Conservation (phyloP, 2,797 vertebrate species). For the Gila robusta region DNA sequence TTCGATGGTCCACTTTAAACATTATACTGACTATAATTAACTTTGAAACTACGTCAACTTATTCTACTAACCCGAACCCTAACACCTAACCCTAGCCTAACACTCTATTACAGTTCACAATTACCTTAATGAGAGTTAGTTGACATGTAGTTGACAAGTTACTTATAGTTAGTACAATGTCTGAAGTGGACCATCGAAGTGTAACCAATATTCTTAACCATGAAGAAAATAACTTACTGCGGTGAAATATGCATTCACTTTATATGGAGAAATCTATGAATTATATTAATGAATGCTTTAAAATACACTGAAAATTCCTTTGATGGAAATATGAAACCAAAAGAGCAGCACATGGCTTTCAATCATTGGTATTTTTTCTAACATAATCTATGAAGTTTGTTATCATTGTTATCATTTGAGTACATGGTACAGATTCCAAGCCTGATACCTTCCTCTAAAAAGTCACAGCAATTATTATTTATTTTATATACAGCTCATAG, state of each 20-base stretch:
- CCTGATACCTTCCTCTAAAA: background rate
- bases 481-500: background rate
- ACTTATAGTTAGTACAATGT: background rate
- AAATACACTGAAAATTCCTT: background rate
- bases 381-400: background rate
- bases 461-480: background rate
- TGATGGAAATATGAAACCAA: background rate
- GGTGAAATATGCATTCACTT: background rate
- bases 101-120: background rate
- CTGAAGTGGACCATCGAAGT: background rate
- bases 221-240: background rate
- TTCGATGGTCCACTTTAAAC: background rate
- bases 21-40: background rate
- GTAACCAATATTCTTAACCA: background rate
- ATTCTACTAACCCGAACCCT: background rate
- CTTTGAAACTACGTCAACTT: background rate
- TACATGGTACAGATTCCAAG: conserved; percentile 15
- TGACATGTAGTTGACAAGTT: background rate
- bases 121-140: background rate
- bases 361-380: conserved; percentile 18
- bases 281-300: background rate
- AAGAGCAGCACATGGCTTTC: background rate
- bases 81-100: background rate
- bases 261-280: background rate
- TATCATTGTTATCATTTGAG: too few relatives aligned